Evolutionary conservation across 2,888 invertebrate genomes (phyloP).

Genomic region (Alloplasta piceator): DNA sequence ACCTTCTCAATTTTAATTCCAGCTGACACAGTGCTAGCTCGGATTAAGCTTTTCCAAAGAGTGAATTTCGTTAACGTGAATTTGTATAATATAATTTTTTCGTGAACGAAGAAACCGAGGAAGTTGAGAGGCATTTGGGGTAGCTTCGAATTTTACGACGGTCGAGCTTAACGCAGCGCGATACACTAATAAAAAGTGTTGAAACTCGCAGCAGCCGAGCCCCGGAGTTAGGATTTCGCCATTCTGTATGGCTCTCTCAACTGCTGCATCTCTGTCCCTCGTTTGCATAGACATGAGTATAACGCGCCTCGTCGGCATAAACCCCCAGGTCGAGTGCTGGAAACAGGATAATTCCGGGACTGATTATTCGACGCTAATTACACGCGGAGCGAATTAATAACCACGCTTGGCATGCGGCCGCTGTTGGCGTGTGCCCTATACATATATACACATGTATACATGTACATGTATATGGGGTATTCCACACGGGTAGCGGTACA

Average conservation of each 20-base stretch:
- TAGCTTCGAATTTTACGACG: background rate
- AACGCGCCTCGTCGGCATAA: constrained; percentile 59
- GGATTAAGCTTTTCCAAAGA: too few species aligned
- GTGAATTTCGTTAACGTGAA: too few species aligned
- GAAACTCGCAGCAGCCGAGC: constrained; percentile 33
- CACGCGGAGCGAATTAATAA: constrained; percentile 65
- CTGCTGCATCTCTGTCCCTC: constrained; percentile 40
- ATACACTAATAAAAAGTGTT: constrained; percentile 33
- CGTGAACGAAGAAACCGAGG: too few species aligned
- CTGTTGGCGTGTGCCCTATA: constrained; percentile 26
- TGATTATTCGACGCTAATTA: constrained; percentile 67
- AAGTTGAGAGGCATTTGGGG: background rate
- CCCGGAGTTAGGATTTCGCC: background rate
- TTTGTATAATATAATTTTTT: too few species aligned
- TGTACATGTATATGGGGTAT: too few species aligned
- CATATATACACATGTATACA: constrained; percentile 9
- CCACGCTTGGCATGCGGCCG: constrained; percentile 57
- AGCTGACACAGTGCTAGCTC: too few species aligned
- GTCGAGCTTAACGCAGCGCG: constrained; percentile 5
- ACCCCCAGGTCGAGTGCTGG: constrained; percentile 51
- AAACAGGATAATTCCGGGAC: constrained; percentile 64
- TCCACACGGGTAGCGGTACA: too few species aligned
- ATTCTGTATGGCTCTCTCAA: background rate
- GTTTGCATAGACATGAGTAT: constrained; percentile 62
- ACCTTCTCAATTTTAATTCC: too few species aligned